Evolutionary conservation across 1,140 invertebrate genomes (phyloP).

Genomic region (Chlorops oryzae): DNA sequence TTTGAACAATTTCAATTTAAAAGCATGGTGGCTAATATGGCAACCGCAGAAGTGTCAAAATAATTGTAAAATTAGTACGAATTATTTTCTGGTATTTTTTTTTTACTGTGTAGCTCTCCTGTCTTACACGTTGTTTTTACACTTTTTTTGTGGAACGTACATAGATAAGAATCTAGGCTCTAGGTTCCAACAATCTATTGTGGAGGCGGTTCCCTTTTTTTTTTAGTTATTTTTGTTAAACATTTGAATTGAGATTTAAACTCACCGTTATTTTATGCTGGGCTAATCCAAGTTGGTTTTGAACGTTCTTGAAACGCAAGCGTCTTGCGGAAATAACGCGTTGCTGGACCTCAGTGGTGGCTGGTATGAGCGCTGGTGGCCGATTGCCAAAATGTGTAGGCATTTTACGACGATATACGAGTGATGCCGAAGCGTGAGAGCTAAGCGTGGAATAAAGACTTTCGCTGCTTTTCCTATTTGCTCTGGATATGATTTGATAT

Average conservation of each 20-base stretch:
- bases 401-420: slow-evolving; percentile 34
- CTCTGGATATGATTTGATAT: too few relatives aligned
- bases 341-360: slow-evolving; percentile 53
- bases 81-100: too few relatives aligned
- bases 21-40: too few relatives aligned
- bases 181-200: too few relatives aligned
- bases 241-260: slow-evolving; percentile 13
- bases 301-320: slow-evolving; percentile 64
- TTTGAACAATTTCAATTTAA: too few relatives aligned
- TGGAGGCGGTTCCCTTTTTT: too few relatives aligned
- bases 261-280: slow-evolving; percentile 68
- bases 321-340: slow-evolving; percentile 69
- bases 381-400: slow-evolving; percentile 11
- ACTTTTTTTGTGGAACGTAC: too few relatives aligned
- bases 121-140: too few relatives aligned
- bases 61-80: too few relatives aligned
- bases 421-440: slow-evolving; percentile 36
- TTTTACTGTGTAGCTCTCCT: too few relatives aligned
- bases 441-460: slow-evolving; percentile 41
- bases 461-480: slow-evolving; percentile 43
- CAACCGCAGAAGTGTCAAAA: too few relatives aligned
- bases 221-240: not conserved
- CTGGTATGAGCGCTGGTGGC: slow-evolving; percentile 24
- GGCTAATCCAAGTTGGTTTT: slow-evolving; percentile 72
- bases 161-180: too few relatives aligned